Percentiles rank a stretch among this genome's conserved stretches.
These are phyloP conservation scores for Phymorhynchus buccinoides DNA, from an alignment of 1,140 invertebrate genomes.

Conservation along the genomic window DNA sequence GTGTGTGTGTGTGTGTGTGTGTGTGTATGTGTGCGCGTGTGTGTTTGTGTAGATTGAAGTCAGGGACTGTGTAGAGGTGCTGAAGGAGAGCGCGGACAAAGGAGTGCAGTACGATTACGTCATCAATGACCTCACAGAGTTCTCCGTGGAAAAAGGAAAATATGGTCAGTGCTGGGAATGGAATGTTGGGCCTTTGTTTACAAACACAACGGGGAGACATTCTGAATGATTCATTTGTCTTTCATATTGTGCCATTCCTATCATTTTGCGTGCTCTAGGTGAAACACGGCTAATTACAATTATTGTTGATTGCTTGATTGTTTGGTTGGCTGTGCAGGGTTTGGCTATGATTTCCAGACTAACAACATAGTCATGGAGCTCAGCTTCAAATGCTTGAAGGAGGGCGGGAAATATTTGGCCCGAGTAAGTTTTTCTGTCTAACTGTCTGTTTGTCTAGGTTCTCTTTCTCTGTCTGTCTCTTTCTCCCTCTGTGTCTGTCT, in stretches of 20 bases:
- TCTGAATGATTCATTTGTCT: no score
- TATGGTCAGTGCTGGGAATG: conserved; percentile 45
- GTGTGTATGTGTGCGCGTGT: no score
- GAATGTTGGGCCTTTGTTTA: no score
- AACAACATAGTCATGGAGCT: conserved; percentile 80
- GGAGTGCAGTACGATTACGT: conserved; percentile 91
- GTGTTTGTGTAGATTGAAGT: conserved; percentile 95
- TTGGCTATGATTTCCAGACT: conserved; percentile 46
- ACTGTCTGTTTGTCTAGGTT: no score
- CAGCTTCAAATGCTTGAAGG: conserved; percentile 84
- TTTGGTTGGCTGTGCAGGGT: conserved; percentile 6
- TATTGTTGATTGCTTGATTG: no score
- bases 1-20: no score
- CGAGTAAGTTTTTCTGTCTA: conserved; percentile 83
- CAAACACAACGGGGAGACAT: no score
- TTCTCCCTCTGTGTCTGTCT: no score
- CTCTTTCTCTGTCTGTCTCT: no score
- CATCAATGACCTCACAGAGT: conserved; percentile 93
- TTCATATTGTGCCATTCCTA: no score
- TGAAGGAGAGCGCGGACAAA: conserved; percentile 85
- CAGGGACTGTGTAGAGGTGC: conserved; percentile 88
- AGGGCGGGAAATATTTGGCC: conserved; percentile 89
- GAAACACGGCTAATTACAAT: no score
- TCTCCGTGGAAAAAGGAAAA: conserved; percentile 77
- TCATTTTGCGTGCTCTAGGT: no score